phyloP scores from a whole-genome alignment of 2,113 vertebrate species.

The Dicerorhinus sumatrensis region DNA sequence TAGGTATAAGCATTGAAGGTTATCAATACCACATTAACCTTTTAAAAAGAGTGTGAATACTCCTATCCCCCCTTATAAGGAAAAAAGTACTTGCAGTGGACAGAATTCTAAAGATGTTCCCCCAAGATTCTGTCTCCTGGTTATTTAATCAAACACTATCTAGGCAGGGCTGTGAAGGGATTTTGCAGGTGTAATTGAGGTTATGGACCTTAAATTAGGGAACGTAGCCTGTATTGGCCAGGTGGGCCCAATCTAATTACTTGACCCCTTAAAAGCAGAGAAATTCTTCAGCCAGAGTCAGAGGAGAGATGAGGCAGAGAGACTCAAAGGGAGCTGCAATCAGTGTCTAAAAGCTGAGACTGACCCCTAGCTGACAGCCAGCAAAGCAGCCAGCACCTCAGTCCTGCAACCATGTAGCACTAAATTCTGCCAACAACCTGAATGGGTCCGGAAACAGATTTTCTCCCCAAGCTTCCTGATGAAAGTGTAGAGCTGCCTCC shows the following conservation, averaged over 20 bases:
- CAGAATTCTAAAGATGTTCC: neutral
- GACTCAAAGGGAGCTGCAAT: rapidly evolving
- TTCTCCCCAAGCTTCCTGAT: neutral
- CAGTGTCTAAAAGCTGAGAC: neutral
- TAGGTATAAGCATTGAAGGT: neutral
- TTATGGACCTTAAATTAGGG: neutral
- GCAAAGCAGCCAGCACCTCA: neutral
- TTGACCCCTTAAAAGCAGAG: neutral
- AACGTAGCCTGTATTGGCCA: neutral
- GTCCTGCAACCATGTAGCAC: neutral
- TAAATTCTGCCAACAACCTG: neutral
- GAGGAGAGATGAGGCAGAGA: neutral
- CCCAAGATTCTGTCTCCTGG: neutral
- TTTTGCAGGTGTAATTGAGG: neutral
- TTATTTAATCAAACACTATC: neutral
- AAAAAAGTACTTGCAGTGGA: neutral
- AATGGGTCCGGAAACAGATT: neutral
- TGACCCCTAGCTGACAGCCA: neutral
- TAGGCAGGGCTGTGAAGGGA: neutral
- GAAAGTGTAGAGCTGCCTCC: neutral
- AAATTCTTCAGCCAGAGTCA: neutral
- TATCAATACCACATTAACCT: constrained; percentile 21
- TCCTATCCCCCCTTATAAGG: neutral
- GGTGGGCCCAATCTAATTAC: neutral
- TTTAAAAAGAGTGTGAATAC: neutral